phyloP scores from a whole-genome alignment of 1,140 invertebrate species.

The Phocides pigmalion region DNA sequence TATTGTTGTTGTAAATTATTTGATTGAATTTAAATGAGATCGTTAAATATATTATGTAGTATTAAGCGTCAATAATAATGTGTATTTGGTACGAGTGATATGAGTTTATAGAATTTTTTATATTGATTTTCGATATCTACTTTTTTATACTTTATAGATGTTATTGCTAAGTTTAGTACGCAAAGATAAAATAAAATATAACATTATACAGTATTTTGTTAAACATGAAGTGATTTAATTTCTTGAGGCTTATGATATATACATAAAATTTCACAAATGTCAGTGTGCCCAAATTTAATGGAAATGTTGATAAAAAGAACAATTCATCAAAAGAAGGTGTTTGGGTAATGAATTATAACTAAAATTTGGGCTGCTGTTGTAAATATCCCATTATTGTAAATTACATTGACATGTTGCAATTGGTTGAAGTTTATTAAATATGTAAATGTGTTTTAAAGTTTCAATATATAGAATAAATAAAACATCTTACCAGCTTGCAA shows the following conservation, averaged over 20 bases:
- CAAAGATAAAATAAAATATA: constrained; percentile 51
- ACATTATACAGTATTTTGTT: constrained; percentile 51
- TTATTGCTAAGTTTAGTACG: constrained; percentile 58
- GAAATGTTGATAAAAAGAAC: too few relatives aligned
- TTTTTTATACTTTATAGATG: constrained; percentile 48
- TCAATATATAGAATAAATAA: not conserved
- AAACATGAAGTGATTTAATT: not conserved
- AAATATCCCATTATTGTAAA: not conserved
- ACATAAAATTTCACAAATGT: too few relatives aligned
- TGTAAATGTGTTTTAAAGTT: not conserved
- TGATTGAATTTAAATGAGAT: constrained; percentile 70
- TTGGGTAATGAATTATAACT: too few relatives aligned
- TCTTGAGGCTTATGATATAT: constrained; percentile 9
- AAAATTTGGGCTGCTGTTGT: not conserved
- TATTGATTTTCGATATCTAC: constrained; percentile 61
- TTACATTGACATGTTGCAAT: not conserved
- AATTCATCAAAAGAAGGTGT: too few relatives aligned
- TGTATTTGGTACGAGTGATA: constrained; percentile 63
- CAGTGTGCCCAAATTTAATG: too few relatives aligned
- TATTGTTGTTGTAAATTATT: constrained; percentile 78
- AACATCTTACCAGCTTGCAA: not conserved
- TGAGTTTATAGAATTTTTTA: constrained; percentile 63
- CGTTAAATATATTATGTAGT: constrained; percentile 51
- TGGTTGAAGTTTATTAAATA: not conserved
- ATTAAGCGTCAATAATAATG: constrained; percentile 18